A percentile compares a stretch with the other conserved stretches of the same genome.
These are phyloP conservation scores for Vultur gryphus DNA, from an alignment of 2,797 vertebrate genomes.

Conservation along the genomic window DNA sequence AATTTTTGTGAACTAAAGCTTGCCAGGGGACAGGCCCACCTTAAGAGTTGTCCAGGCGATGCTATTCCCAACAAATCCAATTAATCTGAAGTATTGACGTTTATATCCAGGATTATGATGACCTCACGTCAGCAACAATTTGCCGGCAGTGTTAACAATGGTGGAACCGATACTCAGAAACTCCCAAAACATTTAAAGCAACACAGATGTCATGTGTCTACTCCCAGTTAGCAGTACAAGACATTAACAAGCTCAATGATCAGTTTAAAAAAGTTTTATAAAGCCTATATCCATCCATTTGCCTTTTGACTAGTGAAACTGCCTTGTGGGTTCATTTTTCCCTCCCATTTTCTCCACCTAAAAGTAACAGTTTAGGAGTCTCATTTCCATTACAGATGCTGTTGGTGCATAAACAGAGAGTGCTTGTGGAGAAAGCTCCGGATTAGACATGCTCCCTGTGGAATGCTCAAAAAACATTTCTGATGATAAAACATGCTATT, in stretches of 20 bases:
- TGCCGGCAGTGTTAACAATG: not conserved
- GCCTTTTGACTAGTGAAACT: not conserved
- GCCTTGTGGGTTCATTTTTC: not conserved
- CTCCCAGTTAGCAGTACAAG: not conserved
- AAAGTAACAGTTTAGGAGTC: not conserved
- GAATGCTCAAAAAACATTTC: not conserved
- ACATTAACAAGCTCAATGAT: not conserved
- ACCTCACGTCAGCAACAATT: not conserved
- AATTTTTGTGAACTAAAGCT: not conserved
- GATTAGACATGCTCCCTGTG: not conserved
- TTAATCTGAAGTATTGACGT: not conserved
- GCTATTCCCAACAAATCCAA: not conserved
- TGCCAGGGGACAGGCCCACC: not conserved
- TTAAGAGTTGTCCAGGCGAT: not conserved
- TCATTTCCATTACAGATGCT: conserved; percentile 29
- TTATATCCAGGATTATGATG: not conserved
- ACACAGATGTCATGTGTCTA: not conserved
- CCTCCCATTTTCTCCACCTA: not conserved
- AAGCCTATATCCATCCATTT: not conserved
- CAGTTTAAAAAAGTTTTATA: not conserved
- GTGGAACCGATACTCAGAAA: not conserved
- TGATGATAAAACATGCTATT: not conserved
- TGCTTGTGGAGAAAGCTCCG: not conserved
- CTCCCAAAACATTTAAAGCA: not conserved
- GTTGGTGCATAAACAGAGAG: conserved; percentile 2